Base-by-base conservation (phyloP, 1,140 invertebrate species). In the Aporrectodea caliginosa region DNA sequence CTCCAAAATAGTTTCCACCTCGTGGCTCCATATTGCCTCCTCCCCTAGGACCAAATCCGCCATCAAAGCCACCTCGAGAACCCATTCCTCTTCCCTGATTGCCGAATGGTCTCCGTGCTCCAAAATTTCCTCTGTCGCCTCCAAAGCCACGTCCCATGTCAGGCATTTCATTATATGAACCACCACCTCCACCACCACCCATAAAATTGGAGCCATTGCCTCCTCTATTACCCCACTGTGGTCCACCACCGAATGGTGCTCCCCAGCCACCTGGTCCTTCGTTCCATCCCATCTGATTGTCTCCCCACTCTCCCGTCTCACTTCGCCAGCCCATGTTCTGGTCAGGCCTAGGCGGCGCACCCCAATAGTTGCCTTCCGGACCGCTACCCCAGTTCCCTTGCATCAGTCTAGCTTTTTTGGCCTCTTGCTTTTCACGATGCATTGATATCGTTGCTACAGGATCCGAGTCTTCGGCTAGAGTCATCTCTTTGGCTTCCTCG, bases 401-500 rank as follows among this genome's bases (percentile, higher is more conserved):
- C 43, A 58, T 58, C 43, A 58, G 6, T 12, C 43, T 6, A 12
- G 43, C 43, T 22, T 58, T 58, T 22, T 58, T 58, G 6, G 43
- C 43, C 43, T 58, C 43, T 6, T 58, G 43, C 6, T 12, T 12
- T 22, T 58, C 43, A 6, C 22, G 6, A 22, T 58, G 43, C 43
- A 6, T 58, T 22, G 43, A 58, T 58, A 58, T 58, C 43, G 43
- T 12, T 6, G 43, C 43, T 22, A 58, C 43, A 6, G 43, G 43
- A 58, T 58, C 58, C 14, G 31, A 29, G 2, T 43, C 30, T 16
- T 79, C 73, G 27, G 22, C 33, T 22, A 33, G 34, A 16, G 35
- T 29, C 43, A 35, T 35, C 33, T 58, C 43, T 58, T 76, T 76
- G 6, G 35, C 35, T 43, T 43, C 75, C 35, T 76, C 75, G 43